These are phyloP conservation scores for Artibeus jamaicensis DNA, from an alignment of 2,797 vertebrate genomes.

Conservation along the genomic window DNA sequence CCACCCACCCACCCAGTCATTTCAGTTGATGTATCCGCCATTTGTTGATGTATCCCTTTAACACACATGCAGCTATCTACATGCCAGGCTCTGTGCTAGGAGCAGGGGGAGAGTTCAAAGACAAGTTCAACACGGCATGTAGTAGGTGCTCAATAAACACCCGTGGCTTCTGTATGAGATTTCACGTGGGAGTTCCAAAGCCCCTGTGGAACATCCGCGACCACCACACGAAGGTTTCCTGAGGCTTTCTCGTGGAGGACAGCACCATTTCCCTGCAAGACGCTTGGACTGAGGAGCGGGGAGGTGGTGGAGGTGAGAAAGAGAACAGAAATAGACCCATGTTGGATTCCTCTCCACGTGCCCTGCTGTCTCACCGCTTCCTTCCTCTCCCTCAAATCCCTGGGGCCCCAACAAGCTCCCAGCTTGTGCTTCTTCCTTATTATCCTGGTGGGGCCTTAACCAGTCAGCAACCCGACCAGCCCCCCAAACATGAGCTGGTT, in stretches of 20 bases:
- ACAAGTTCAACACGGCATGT: not conserved
- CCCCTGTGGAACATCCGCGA: fast-evolving
- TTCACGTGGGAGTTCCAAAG: not conserved
- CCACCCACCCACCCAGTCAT: not conserved
- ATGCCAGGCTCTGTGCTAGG: not conserved
- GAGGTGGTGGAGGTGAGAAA: not conserved
- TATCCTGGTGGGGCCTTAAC: not conserved
- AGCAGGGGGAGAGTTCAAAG: not conserved
- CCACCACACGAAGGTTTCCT: not conserved
- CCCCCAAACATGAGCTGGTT: not conserved
- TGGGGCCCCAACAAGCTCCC: not conserved
- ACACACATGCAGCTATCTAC: not conserved
- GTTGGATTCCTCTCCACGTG: fast-evolving
- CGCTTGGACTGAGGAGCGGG: fast-evolving
- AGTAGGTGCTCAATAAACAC: not conserved
- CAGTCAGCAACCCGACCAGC: not conserved
- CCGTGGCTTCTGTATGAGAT: no score
- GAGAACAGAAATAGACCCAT: fast-evolving
- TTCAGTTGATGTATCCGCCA: not conserved
- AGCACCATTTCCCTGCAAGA: not conserved
- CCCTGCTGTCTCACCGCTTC: not conserved
- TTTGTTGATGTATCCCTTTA: not conserved
- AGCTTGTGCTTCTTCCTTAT: not conserved
- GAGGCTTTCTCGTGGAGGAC: fast-evolving
- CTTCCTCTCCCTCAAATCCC: not conserved